A percentile compares a stretch with the other conserved stretches of the same genome.
Conservation (phyloP, 2,888 invertebrate species). For the Bursaphelenchus okinawaensis region DNA sequence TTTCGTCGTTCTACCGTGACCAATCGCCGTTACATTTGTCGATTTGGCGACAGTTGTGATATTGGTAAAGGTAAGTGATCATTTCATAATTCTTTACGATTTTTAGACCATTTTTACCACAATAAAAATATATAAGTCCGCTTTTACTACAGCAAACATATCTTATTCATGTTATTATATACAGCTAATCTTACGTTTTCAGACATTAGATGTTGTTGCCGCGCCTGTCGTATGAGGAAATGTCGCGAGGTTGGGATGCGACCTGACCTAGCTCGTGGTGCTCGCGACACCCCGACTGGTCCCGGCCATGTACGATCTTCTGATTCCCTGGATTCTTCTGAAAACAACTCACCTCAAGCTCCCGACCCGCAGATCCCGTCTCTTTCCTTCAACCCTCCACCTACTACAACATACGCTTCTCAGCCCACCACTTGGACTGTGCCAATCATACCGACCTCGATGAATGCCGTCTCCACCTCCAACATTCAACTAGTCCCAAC, state of each 20-base stretch:
- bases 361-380: conserved; percentile 6
- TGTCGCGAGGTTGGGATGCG: conserved; percentile 30
- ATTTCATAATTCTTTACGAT: background rate
- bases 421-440: background rate
- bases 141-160: too few relatives aligned
- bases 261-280: background rate
- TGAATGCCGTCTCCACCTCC: background rate
- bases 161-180: background rate
- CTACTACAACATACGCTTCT: background rate
- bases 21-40: conserved; percentile 23
- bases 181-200: conserved; percentile 6
- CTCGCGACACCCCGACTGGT: background rate
- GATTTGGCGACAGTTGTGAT: conserved; percentile 30
- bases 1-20: conserved; percentile 31
- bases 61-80: conserved; percentile 28
- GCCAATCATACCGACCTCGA: background rate
- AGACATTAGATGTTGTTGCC: conserved; percentile 35
- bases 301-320: background rate
- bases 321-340: background rate
- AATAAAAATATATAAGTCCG: too few relatives aligned
- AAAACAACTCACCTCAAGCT: background rate
- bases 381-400: background rate
- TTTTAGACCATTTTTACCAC: background rate
- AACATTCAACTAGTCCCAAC: too few relatives aligned
- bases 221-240: conserved; percentile 30